phyloP scores from a whole-genome alignment of 2,888 invertebrate species.

The Blastobasis adustella region DNA sequence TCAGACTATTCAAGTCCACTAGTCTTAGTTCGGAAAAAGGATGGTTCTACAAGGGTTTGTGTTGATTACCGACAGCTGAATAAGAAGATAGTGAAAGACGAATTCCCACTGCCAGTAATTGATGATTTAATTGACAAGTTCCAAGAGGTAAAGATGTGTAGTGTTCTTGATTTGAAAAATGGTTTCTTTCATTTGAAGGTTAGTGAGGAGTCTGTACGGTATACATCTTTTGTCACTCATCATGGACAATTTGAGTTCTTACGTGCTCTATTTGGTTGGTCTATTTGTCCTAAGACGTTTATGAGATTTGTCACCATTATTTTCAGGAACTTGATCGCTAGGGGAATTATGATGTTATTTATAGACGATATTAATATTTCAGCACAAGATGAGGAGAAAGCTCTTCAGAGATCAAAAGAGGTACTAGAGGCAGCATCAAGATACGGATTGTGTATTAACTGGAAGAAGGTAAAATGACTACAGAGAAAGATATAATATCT shows the following conservation, averaged over 20 bases:
- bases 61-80: too few species aligned
- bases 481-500: conserved; percentile 7
- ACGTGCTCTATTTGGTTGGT: conserved; percentile 16
- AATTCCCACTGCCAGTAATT: conserved; percentile 11
- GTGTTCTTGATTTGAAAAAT: conserved; percentile 8
- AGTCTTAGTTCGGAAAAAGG: too few species aligned
- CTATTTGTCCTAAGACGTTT: too few species aligned
- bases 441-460: conserved; percentile 18
- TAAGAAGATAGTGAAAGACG: too few species aligned
- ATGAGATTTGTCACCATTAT: too few species aligned
- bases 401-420: neutral
- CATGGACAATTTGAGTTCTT: conserved; percentile 13
- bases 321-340: too few species aligned
- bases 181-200: neutral
- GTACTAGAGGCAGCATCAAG: conserved; percentile 12
- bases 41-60: too few species aligned
- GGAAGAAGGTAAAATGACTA: conserved; percentile 10
- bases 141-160: conserved; percentile 1
- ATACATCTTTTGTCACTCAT: conserved; percentile 4
- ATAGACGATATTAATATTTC: conserved; percentile 20
- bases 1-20: conserved; percentile 16
- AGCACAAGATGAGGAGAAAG: conserved; percentile 7
- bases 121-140: conserved; percentile 8
- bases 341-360: conserved; percentile 17
- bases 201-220: conserved; percentile 9